Conservation (phyloP, 2,797 vertebrate genomes). For the Erethizon dorsatum region DNA sequence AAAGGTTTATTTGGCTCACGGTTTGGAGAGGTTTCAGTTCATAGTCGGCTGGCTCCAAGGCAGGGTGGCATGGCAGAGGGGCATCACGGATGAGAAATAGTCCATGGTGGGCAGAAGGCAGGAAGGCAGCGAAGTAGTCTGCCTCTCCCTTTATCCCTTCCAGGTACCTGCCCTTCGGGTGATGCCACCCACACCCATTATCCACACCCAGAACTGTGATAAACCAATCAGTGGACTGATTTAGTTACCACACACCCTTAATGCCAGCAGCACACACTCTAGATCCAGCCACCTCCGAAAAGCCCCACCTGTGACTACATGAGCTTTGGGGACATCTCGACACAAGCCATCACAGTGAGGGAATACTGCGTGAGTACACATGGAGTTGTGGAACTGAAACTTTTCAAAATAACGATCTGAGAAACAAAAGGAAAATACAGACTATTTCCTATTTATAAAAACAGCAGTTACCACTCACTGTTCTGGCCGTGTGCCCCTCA, state of each 20-base stretch:
- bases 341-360: background rate
- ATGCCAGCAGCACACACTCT: background rate
- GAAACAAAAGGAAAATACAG: background rate
- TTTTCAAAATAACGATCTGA: slow-evolving; percentile 17
- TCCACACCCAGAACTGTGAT: background rate
- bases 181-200: background rate
- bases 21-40: background rate
- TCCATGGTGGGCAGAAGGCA: background rate
- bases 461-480: background rate
- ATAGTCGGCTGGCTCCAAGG: background rate
- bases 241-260: background rate
- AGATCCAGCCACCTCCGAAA: background rate
- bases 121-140: background rate
- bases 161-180: background rate
- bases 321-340: background rate
- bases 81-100: background rate
- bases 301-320: background rate
- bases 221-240: background rate
- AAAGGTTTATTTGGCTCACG: background rate
- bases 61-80: background rate
- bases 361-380: background rate
- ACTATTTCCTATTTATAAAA: slow-evolving; percentile 8
- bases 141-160: background rate
- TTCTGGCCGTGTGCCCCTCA: background rate
- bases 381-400: background rate